Evolutionary conservation across 2,888 invertebrate genomes (phyloP).

Genomic region (Drosophila setosimentum): DNA sequence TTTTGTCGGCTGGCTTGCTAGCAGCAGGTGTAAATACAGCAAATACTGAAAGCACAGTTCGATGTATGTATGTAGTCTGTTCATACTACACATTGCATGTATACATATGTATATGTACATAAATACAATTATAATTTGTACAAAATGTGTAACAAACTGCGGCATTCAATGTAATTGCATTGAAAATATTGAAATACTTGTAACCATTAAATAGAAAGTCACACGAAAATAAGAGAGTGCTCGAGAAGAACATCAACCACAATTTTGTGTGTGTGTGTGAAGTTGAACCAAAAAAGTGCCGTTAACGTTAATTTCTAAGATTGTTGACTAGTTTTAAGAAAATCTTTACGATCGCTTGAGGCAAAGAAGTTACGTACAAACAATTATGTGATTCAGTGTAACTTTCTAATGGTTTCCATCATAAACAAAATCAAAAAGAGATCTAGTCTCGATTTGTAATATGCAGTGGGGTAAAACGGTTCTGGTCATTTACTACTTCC

Average conservation of each 20-base stretch:
- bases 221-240: constrained; percentile 15
- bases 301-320: constrained; percentile 29
- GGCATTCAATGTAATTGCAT: constrained; percentile 1
- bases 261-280: constrained; percentile 18
- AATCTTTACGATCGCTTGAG: background rate
- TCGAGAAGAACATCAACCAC: constrained; percentile 6
- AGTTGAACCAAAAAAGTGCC: constrained; percentile 23
- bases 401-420: constrained; percentile 53
- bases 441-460: constrained; percentile 1
- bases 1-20: constrained; percentile 32
- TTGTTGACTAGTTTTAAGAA: background rate
- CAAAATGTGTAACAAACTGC: constrained; percentile 32
- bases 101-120: background rate
- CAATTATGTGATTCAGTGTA: constrained; percentile 33
- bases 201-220: constrained; percentile 32
- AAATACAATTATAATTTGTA: constrained; percentile 21
- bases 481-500: constrained; percentile 33
- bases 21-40: constrained; percentile 64
- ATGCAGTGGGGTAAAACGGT: constrained; percentile 15
- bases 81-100: background rate
- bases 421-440: constrained; percentile 12
- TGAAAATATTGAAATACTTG: constrained; percentile 1
- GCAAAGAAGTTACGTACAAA: constrained; percentile 3
- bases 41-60: constrained; percentile 36
- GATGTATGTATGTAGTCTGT: constrained; percentile 10